Conservation (phyloP, 2,797 vertebrate genomes). For the Neosalanx taihuensis region DNA sequence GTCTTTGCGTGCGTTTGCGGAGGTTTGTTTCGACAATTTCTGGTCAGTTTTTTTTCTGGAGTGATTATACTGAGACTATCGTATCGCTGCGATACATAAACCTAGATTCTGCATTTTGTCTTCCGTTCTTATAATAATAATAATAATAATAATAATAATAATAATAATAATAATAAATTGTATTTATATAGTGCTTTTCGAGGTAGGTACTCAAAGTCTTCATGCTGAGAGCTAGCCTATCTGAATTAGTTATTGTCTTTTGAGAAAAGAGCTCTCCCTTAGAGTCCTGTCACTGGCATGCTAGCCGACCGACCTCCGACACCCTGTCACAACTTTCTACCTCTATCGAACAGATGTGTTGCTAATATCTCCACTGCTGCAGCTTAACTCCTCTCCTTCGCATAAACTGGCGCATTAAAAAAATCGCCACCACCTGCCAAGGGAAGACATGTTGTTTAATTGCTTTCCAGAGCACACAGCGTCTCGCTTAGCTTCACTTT, state of each 20-base stretch:
- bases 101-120: neutral
- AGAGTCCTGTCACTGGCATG: constrained; percentile 43
- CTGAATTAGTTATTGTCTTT: constrained; percentile 42
- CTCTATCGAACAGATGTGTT: neutral
- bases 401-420: neutral
- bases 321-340: constrained; percentile 18
- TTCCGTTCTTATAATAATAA: too few species aligned
- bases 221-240: constrained; percentile 8
- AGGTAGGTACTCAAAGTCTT: too few species aligned
- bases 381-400: neutral
- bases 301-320: constrained; percentile 42
- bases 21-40: neutral
- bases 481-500: neutral
- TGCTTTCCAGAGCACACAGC: neutral
- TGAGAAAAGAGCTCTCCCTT: constrained; percentile 51
- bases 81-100: neutral
- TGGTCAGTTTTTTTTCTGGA: neutral
- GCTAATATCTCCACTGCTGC: constrained; percentile 14
- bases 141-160: too few species aligned
- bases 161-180: too few species aligned
- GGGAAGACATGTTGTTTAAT: neutral
- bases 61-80: neutral
- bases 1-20: too few species aligned
- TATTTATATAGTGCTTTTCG: too few species aligned
- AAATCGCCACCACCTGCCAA: neutral